These are phyloP conservation scores for Gymnocypris eckloni DNA, from an alignment of 2,797 vertebrate species.

Conservation along the genomic window DNA sequence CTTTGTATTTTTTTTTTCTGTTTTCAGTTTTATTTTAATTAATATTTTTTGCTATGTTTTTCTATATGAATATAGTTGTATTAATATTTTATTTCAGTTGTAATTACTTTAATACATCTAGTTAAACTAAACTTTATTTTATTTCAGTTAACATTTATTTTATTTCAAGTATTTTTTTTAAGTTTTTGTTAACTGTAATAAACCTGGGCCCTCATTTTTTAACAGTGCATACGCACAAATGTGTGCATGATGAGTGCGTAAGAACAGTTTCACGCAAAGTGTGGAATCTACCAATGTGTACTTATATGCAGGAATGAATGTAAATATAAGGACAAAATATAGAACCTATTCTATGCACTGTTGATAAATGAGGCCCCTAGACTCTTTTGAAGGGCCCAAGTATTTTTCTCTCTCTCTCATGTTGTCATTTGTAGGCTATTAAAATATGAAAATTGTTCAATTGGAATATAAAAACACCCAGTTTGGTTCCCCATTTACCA, in stretches of 20 bases:
- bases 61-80: not conserved
- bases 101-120: too few species aligned
- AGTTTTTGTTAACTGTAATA: not conserved
- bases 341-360: too few species aligned
- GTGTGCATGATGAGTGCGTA: not conserved
- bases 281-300: not conserved
- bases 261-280: not conserved
- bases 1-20: not conserved
- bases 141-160: not conserved
- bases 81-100: not conserved
- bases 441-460: not conserved
- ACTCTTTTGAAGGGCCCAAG: not conserved
- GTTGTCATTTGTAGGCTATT: not conserved
- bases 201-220: not conserved
- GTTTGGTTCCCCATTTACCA: not conserved
- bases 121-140: not conserved
- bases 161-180: not conserved
- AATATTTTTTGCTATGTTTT: not conserved
- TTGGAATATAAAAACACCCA: not conserved
- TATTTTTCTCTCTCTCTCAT: not conserved
- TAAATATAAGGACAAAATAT: not conserved
- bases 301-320: not conserved
- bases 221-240: not conserved
- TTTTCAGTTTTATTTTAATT: not conserved
- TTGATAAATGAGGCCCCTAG: too few species aligned